These are phyloP conservation scores for Andrena bicolor DNA, from an alignment of 2,888 invertebrate genomes.

Conservation along the genomic window DNA sequence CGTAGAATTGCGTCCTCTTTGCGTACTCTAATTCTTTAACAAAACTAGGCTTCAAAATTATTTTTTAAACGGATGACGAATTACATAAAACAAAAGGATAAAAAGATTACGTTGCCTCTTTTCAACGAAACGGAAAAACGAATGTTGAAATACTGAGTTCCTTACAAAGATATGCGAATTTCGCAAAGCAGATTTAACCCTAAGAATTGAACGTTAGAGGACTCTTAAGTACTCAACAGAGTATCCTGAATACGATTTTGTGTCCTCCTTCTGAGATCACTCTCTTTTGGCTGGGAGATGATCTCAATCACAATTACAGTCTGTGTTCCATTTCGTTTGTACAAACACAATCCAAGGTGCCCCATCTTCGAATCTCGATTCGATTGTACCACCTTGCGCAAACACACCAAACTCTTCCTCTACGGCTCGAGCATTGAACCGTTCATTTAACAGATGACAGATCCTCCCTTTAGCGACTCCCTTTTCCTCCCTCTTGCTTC, in stretches of 20 bases:
- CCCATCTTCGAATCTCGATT: constrained; percentile 9
- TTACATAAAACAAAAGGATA: background rate
- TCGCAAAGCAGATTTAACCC: no score
- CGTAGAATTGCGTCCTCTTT: background rate
- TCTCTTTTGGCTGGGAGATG: constrained; percentile 10
- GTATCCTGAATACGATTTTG: constrained; percentile 36
- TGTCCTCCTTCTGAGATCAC: background rate
- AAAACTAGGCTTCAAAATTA: no score
- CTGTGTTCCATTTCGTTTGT: constrained; percentile 15
- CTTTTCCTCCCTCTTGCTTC: background rate
- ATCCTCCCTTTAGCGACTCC: constrained; percentile 2
- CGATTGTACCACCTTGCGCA: constrained; percentile 38
- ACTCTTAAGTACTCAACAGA: background rate
- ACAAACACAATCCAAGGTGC: background rate
- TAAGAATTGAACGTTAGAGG: background rate
- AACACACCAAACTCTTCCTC: constrained; percentile 26
- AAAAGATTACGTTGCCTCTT: background rate
- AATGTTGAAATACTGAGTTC: no score
- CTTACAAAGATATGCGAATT: no score
- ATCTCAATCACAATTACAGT: constrained; percentile 17
- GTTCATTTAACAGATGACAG: constrained; percentile 19
- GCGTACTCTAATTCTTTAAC: background rate
- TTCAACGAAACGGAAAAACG: background rate
- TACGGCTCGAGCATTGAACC: background rate
- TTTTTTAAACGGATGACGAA: background rate